A percentile compares a stretch with the other conserved stretches of the same genome.
Conservation (phyloP, 2,888 invertebrate genomes). For the Liopterus haemorrhoidalis region DNA sequence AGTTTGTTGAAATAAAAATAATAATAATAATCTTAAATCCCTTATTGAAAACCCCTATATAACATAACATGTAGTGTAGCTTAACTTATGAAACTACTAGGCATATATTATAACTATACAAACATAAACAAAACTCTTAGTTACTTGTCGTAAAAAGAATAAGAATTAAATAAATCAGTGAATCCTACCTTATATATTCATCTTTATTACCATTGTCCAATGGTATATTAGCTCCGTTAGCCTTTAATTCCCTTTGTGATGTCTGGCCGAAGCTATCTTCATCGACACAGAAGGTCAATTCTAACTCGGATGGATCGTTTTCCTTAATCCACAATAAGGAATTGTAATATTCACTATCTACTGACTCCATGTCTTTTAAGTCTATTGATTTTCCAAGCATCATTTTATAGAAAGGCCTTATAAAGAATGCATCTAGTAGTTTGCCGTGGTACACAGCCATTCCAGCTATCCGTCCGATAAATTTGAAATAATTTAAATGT, state of each 20-base stretch:
- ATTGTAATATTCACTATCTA: constrained; percentile 98
- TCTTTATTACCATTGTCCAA: constrained; percentile 93
- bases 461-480: constrained; percentile 95
- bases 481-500: constrained; percentile 96
- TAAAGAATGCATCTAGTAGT: constrained; percentile 96
- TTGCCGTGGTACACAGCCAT: constrained; percentile 99
- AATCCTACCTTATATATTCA: constrained; percentile 88
- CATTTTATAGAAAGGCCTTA: constrained; percentile 99
- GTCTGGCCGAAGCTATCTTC: constrained; percentile 96
- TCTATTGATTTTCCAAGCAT: constrained; percentile 93
- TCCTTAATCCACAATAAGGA: constrained; percentile 94
- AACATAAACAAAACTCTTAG: too few species aligned
- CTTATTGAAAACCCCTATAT: too few species aligned
- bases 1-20: too few species aligned
- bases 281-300: constrained; percentile 92
- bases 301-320: constrained; percentile 91
- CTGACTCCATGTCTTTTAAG: constrained; percentile 97
- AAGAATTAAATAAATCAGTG: constrained; percentile 6
- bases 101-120: too few species aligned
- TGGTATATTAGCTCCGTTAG: constrained; percentile 82
- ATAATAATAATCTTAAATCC: too few species aligned
- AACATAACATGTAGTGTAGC: too few species aligned
- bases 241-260: constrained; percentile 83
- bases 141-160: not conserved
- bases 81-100: too few species aligned